Base-by-base conservation (phyloP, 2,797 vertebrate species). In the Allobates femoralis region DNA sequence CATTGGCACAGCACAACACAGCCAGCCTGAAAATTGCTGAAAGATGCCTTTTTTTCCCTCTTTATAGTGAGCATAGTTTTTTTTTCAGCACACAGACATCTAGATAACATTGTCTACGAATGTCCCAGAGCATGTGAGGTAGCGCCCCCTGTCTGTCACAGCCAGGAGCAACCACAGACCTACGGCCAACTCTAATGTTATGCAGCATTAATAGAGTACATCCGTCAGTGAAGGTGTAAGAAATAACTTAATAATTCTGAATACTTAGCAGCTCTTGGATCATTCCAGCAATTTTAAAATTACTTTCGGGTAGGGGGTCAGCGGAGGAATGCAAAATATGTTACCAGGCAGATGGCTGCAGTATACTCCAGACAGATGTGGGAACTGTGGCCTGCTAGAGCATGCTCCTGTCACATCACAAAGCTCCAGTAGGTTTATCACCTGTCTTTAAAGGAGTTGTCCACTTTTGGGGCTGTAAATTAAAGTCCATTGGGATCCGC, bases 41-140 rank as follows among this genome's bases (percentile, higher is more conserved):
- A 82, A 83, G 58, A 86, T 77, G 32, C 73, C 83, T 83, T 86
- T 32, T 83, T 30, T 46, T 46, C n/a, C 11, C 11, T 46, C 41
- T 46, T 46, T 46, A 71, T 66, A 75, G 23, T 12, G 62, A 34
- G 60, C 83, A 83, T 41, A 41, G 37, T n/a, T 50, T 74, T 71
- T 62, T 73, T 80, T 37, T 74, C n/a, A 85, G 34, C 30, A 23
- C 26, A 11, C 37, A 87, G 62, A 71, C 67, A 30, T 19, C 62
- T 77, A 87, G 74, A 87, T 82, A 69, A 71, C 79, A 62, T 60
- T 71, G 80, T 79, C 80, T 83, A 18, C 37, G 51, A 78, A 62
- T 46, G 34, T 71, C 21, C 69, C 5, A 30, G 50, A 46, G 56
- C 26, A 30, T n/a, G 19, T 55, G 56, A 41, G 23, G 30, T 32